A percentile compares a stretch with the other conserved stretches of the same genome.
Conservation (phyloP, 1,140 invertebrate species). For the Macrocentrus cingulum region DNA sequence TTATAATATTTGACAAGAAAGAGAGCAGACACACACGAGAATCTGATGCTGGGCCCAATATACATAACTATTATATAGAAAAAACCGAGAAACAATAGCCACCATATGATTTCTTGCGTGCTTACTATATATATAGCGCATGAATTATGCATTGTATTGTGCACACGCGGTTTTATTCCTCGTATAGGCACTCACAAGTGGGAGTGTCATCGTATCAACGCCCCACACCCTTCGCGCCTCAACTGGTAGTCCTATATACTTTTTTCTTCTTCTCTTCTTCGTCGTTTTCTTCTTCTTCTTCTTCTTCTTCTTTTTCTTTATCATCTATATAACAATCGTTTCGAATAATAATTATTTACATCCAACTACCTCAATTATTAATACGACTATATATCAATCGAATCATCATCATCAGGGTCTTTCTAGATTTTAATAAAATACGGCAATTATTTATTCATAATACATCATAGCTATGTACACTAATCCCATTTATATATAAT, state of each 20-base stretch:
- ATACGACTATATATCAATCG: too few species aligned
- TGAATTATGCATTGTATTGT: constrained; percentile 49
- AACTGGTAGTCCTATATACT: constrained; percentile 1
- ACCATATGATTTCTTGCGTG: constrained; percentile 16
- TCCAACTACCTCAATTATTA: too few species aligned
- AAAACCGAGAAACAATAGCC: constrained; percentile 10
- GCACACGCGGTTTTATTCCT: constrained; percentile 25
- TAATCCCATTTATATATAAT: constrained; percentile 39
- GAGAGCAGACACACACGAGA: too few species aligned
- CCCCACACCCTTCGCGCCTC: constrained; percentile 46
- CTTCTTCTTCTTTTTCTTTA: neutral
- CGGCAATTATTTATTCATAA: constrained; percentile 11
- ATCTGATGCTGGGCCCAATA: too few species aligned
- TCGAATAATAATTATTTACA: too few species aligned
- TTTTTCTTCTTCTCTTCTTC: neutral
- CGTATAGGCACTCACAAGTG: constrained; percentile 25
- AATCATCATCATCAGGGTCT: too few species aligned
- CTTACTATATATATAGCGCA: constrained; percentile 29
- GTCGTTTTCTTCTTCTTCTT: too few species aligned
- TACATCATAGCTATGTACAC: too few species aligned
- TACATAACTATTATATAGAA: too few species aligned
- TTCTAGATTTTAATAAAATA: constrained; percentile 17
- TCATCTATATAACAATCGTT: neutral
- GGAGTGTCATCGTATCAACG: constrained; percentile 53
- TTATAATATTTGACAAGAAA: too few species aligned